Conservation (phyloP, 2,113 vertebrate species). For the Nannobrachium achirus region DNA sequence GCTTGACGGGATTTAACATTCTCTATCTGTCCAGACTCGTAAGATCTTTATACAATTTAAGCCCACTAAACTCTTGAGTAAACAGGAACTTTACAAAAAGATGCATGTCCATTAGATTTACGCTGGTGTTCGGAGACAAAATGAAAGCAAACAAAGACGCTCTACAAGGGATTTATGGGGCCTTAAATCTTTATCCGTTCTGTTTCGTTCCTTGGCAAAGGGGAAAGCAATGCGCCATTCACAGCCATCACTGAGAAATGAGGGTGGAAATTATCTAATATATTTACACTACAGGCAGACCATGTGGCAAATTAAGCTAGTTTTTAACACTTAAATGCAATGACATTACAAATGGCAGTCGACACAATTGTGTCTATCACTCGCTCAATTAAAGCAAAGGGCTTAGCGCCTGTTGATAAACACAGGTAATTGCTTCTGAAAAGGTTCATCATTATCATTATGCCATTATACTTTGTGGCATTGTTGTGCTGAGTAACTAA, state of each 20-base stretch:
- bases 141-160: slow-evolving; percentile 72
- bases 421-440: slow-evolving; percentile 72
- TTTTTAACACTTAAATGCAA: slow-evolving; percentile 37
- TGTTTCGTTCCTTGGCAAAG: slow-evolving; percentile 14
- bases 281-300: slow-evolving; percentile 12
- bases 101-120: slow-evolving; percentile 60
- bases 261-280: neutral
- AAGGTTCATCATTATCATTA: slow-evolving; percentile 72
- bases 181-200: slow-evolving; percentile 60
- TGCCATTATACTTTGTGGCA: slow-evolving; percentile 64
- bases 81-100: slow-evolving; percentile 72
- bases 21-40: slow-evolving; percentile 28
- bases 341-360: slow-evolving; percentile 47
- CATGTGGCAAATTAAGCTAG: slow-evolving; percentile 25
- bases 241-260: neutral
- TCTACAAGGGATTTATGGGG: slow-evolving; percentile 65
- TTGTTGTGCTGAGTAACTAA: slow-evolving; percentile 68
- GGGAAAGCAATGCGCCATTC: slow-evolving; percentile 19
- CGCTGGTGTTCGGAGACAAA: slow-evolving; percentile 67
- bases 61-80: slow-evolving; percentile 76
- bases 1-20: slow-evolving; percentile 13
- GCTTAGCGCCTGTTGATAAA: slow-evolving; percentile 67
- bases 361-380: slow-evolving; percentile 43
- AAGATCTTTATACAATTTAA: slow-evolving; percentile 58
- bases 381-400: slow-evolving; percentile 61